Evolutionary conservation across 2,113 vertebrate species (phyloP).

Genomic region (Tylochromis polylepis): DNA sequence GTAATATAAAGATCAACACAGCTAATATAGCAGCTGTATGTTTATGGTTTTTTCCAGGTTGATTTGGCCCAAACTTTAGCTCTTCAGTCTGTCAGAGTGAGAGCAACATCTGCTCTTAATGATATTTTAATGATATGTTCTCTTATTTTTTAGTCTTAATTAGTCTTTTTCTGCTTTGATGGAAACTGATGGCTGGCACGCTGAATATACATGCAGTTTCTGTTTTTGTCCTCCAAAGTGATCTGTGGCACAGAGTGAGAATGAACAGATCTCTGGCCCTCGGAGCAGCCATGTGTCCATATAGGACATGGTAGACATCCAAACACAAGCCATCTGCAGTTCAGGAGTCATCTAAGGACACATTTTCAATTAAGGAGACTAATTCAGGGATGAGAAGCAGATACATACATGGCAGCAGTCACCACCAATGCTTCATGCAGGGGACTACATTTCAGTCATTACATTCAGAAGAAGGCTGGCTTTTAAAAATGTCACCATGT

Average conservation of each 20-base stretch:
- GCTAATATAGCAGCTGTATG: neutral
- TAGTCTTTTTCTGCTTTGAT: neutral
- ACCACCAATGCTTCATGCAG: neutral
- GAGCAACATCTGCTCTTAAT: conserved; percentile 23
- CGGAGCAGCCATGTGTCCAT: conserved; percentile 62
- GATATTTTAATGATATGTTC: neutral
- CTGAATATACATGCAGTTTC: neutral
- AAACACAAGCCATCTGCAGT: conserved; percentile 63
- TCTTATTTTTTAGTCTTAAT: neutral
- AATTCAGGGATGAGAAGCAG: neutral
- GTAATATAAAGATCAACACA: neutral
- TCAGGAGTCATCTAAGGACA: conserved; percentile 9
- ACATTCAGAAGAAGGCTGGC: neutral
- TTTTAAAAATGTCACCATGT: neutral
- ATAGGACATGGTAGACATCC: conserved; percentile 56
- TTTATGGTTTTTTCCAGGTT: neutral
- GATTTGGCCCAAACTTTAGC: neutral
- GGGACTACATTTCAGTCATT: neutral
- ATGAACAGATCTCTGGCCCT: conserved; percentile 53
- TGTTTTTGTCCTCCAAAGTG: neutral
- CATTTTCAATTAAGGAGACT: neutral
- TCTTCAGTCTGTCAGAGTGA: neutral
- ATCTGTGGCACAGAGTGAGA: conserved; percentile 33
- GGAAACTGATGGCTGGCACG: neutral
- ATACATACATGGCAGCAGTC: neutral